Conservation (phyloP, 2,113 vertebrate genomes). For the Sinocyclocheilus anophthalmus region DNA sequence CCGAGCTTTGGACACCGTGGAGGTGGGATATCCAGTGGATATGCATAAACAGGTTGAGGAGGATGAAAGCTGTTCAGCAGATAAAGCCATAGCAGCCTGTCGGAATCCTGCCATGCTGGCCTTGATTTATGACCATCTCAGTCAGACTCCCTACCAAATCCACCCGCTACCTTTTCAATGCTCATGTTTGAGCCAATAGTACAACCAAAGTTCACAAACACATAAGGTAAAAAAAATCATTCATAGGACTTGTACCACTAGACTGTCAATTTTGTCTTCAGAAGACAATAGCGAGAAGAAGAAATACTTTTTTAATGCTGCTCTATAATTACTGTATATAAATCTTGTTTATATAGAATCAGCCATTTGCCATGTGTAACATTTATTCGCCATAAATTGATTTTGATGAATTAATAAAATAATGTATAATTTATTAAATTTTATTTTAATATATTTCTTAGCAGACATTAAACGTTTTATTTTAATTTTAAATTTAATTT, state of each 20-base stretch:
- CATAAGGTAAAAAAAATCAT: neutral
- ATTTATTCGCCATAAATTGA: neutral
- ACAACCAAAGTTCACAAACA: neutral
- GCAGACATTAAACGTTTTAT: neutral
- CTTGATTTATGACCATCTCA: conserved; percentile 75
- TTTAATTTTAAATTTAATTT: neutral
- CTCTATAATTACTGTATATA: neutral
- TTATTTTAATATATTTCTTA: neutral
- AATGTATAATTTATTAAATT: neutral
- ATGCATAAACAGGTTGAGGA: conserved; percentile 69
- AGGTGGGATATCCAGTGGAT: conserved; percentile 68
- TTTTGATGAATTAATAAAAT: neutral
- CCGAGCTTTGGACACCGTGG: conserved; percentile 48
- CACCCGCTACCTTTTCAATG: conserved; percentile 61
- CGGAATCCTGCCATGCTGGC: conserved; percentile 68
- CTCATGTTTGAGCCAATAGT: conserved; percentile 29
- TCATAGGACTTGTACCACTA: neutral
- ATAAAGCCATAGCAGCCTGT: conserved; percentile 73
- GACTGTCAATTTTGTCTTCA: neutral
- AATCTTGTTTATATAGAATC: neutral
- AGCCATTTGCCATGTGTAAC: neutral
- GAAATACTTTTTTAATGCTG: neutral
- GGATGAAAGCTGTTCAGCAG: conserved; percentile 63
- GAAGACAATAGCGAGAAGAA: neutral
- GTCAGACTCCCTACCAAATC: conserved; percentile 68